These are phyloP conservation scores for Eulacestoma nigropectus DNA, from an alignment of 2,113 vertebrate genomes.

Conservation along the genomic window DNA sequence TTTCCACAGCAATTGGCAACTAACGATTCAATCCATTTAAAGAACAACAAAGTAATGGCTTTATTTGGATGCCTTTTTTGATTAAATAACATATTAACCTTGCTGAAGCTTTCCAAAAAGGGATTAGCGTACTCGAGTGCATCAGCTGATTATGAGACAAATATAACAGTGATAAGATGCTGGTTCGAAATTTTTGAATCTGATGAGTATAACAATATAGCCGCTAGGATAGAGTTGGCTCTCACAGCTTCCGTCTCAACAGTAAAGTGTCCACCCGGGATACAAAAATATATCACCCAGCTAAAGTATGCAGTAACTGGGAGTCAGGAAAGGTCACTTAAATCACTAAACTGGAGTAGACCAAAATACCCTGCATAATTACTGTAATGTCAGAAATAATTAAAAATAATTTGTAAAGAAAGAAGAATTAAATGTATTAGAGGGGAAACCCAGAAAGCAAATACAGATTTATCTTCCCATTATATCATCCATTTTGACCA, in stretches of 20 bases:
- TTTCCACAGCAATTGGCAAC: constrained; percentile 45
- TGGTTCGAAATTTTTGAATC: constrained; percentile 49
- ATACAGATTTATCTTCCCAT: not conserved
- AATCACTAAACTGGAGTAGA: not conserved
- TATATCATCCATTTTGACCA: not conserved
- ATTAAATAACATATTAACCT: constrained; percentile 65
- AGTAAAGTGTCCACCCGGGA: not conserved
- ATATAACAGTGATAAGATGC: constrained; percentile 32
- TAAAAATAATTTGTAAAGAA: not conserved
- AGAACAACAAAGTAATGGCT: constrained; percentile 54
- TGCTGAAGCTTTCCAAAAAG: constrained; percentile 56
- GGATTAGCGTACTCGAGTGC: constrained; percentile 26
- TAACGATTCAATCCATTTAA: constrained; percentile 49
- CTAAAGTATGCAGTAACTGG: constrained; percentile 7
- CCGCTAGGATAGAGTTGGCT: constrained; percentile 6
- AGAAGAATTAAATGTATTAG: not conserved
- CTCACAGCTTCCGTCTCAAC: not conserved
- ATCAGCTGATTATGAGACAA: constrained; percentile 48
- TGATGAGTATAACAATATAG: constrained; percentile 20
- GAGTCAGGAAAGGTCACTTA: not conserved
- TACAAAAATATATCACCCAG: not conserved
- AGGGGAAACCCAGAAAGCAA: not conserved
- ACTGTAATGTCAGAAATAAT: not conserved
- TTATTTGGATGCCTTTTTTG: constrained; percentile 53
- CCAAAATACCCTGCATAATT: constrained; percentile 3